Evolutionary conservation across 2,797 vertebrate species (phyloP), one percentile per base, ranked within the genome.

Genomic region (Gila robusta): DNA sequence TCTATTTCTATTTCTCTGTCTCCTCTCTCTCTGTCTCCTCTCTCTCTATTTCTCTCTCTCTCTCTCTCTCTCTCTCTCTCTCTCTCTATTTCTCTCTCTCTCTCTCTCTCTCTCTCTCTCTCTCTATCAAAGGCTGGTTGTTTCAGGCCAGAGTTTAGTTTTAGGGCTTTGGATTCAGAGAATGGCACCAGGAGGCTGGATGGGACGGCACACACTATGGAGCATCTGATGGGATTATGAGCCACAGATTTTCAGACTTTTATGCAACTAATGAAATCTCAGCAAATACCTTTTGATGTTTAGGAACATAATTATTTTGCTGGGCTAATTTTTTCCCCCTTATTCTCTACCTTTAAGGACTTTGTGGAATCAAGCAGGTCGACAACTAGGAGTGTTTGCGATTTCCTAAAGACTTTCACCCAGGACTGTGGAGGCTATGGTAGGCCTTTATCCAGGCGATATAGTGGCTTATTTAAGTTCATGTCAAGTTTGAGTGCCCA

Each of bases 171-270:
- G 84, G 93, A 95, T 93, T 91, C 89, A 80, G 88, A 91, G 88
- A 91, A 90, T 87, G 88, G 89, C 89, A 88, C 66, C 49, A 81
- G 79, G 44, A 88, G n/a, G 11, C 90, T 93, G 69, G 91, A 94
- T 90, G 85, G 90, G 89, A 91, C 90, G 86, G 54, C 69, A 80
- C 90, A 91, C 92, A 92, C 83, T 87, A 78, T 91, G 90, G 91
- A 93, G 90, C 92, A 94, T 93, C 93, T 91, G 90, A 92, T 93
- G 93, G 93, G 93, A 95, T 93, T 93, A 92, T 89, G 89, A 91
- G 87, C 89, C 19, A 49, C 44, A 76, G 12, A 71, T 87, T 89
- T 91, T 91, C 86, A 85, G 87, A 83, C 87, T 91, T 54, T 87
- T 64, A 84, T 91, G 89, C 16, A 52, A 41, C 44, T 64, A 10